Evolutionary conservation across 2,113 vertebrate genomes (phyloP).

Genomic region (Malurus alboscapulatus): DNA sequence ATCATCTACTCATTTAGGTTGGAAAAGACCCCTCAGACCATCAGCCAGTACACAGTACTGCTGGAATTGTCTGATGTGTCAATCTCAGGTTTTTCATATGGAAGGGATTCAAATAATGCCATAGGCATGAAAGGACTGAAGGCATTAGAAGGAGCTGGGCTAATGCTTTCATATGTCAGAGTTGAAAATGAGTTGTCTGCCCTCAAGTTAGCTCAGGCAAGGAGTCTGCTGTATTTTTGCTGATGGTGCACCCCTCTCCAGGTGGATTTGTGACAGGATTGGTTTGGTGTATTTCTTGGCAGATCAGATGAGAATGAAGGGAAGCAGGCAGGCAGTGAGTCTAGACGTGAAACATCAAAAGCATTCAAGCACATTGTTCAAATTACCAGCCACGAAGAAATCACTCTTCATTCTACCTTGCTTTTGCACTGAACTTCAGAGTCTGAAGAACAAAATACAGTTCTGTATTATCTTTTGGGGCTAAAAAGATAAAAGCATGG

Average conservation of each 20-base stretch:
- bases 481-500: neutral
- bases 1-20: neutral
- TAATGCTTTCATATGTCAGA: neutral
- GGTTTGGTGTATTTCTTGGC: neutral
- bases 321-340: neutral
- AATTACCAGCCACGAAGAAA: neutral
- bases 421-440: neutral
- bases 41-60: neutral
- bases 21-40: neutral
- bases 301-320: neutral
- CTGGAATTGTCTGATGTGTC: neutral
- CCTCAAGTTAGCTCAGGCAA: neutral
- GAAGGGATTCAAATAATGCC: neutral
- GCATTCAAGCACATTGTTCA: neutral
- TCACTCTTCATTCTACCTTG: neutral
- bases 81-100: neutral
- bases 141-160: neutral
- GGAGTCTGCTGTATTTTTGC: neutral
- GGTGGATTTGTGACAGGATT: neutral
- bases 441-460: neutral
- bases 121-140: neutral
- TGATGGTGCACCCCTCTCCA: neutral
- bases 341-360: neutral
- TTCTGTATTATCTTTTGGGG: neutral
- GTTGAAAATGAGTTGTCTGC: neutral